A percentile compares a stretch with the other conserved stretches of the same genome.
Evolutionary conservation across 2,797 vertebrate genomes (phyloP).

Genomic region (Hypotaenidia philippensis): DNA sequence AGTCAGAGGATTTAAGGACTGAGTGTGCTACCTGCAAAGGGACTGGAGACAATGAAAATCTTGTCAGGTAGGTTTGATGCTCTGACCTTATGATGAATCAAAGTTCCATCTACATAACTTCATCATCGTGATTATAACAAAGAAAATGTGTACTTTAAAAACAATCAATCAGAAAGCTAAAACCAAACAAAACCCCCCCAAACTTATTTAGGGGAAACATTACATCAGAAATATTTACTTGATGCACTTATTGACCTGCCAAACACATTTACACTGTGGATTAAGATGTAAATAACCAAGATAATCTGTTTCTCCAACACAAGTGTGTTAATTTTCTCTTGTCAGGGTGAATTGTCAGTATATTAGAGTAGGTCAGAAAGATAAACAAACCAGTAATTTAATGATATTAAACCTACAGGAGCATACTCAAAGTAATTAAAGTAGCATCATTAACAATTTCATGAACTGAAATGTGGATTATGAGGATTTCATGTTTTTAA

Average conservation of each 20-base stretch:
- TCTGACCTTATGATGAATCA: slow-evolving; percentile 74
- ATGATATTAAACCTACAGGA: not conserved
- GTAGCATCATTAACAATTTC: not conserved
- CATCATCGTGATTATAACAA: slow-evolving; percentile 58
- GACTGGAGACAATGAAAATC: slow-evolving; percentile 97
- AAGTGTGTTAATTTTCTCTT: slow-evolving; percentile 34
- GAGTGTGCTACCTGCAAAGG: slow-evolving; percentile 95
- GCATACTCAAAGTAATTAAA: slow-evolving; percentile 24
- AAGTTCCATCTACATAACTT: slow-evolving; percentile 81
- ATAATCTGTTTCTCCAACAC: slow-evolving; percentile 76
- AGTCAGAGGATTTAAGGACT: slow-evolving; percentile 92
- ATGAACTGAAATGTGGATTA: not conserved
- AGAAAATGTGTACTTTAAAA: not conserved
- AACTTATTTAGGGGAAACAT: slow-evolving; percentile 13
- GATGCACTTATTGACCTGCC: slow-evolving; percentile 78
- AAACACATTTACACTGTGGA: slow-evolving; percentile 81
- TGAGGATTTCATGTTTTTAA: not conserved
- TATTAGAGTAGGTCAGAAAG: slow-evolving; percentile 24
- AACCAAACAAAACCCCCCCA: not conserved
- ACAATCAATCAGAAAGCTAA: not conserved
- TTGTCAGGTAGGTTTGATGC: slow-evolving; percentile 89
- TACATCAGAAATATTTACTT: slow-evolving; percentile 42
- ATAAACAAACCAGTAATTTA: slow-evolving; percentile 41
- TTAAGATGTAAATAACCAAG: slow-evolving; percentile 81
- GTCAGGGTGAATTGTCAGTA: not conserved